These are phyloP conservation scores for Abrostola triplasia DNA, from an alignment of 2,888 invertebrate genomes.

Conservation along the genomic window DNA sequence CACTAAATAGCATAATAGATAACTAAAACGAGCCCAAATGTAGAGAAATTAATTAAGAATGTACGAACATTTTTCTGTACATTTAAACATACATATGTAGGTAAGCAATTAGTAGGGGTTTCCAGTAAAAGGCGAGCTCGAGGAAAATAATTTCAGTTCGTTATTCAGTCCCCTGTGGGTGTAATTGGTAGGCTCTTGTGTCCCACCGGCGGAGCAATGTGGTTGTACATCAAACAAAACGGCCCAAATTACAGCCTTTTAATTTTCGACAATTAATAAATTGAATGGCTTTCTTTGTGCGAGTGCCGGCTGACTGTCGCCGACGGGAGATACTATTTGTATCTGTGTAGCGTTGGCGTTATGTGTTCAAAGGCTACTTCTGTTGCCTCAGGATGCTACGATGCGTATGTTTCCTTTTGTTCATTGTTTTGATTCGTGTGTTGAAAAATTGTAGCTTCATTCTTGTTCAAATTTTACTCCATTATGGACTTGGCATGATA, in stretches of 20 bases:
- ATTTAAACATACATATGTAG: conserved; percentile 52
- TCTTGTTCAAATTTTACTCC: too few species aligned
- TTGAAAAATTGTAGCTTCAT: too few species aligned
- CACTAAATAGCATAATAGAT: conserved; percentile 1
- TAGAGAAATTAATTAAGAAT: conserved; percentile 54
- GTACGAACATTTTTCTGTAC: conserved; percentile 42
- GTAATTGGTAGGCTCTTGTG: conserved; percentile 71
- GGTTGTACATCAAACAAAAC: conserved; percentile 71
- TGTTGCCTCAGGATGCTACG: conserved; percentile 1
- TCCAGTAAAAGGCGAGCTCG: conserved; percentile 67
- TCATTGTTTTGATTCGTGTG: conserved; percentile 23
- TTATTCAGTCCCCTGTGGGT: conserved; percentile 68
- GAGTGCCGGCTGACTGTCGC: conserved; percentile 41
- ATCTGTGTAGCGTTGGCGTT: conserved; percentile 17
- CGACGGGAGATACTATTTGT: conserved; percentile 33
- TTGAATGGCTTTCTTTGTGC: conserved; percentile 62
- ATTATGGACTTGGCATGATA: too few species aligned
- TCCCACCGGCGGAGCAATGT: conserved; percentile 51
- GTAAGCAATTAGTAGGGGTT: conserved; percentile 72
- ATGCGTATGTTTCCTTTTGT: conserved; percentile 13
- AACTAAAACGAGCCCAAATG: conserved; percentile 11
- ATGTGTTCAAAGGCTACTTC: conserved; percentile 21
- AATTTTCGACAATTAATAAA: conserved; percentile 71
- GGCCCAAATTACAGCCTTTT: conserved; percentile 69
- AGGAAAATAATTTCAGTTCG: conserved; percentile 74